Evolutionary conservation across 23 tunicate genomes (phyloP).

Genomic region (Oikopleura vanhoeffeni): DNA sequence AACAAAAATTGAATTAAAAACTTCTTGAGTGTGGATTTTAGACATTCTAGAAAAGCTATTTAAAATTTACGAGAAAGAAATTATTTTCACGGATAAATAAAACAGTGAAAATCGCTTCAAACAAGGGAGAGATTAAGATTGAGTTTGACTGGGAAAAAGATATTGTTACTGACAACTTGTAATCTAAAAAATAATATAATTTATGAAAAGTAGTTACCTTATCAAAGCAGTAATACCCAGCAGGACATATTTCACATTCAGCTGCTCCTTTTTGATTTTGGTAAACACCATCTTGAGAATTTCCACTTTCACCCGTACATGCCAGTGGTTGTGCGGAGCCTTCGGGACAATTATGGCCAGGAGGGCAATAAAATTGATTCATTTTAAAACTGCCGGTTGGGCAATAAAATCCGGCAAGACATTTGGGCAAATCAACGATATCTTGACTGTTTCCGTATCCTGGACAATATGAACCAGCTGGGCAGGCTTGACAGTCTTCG

Average conservation of each 20-base stretch:
- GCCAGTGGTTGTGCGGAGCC: constrained; percentile 31
- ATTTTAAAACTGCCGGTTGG: constrained; percentile 13
- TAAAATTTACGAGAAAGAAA: too few relatives aligned
- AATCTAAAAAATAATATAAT: too few relatives aligned
- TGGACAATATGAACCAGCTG: constrained; percentile 7
- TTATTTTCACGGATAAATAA: too few relatives aligned
- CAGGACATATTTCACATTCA: constrained; percentile 46
- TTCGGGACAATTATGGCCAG: not conserved
- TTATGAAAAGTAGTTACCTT: constrained; percentile 19
- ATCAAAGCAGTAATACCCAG: constrained; percentile 43
- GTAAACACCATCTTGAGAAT: constrained; percentile 30
- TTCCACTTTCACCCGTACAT: constrained; percentile 16
- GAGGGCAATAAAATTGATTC: not conserved
- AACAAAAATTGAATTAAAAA: too few relatives aligned
- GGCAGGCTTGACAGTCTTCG: not conserved
- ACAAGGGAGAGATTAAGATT: too few relatives aligned
- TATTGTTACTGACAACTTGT: too few relatives aligned
- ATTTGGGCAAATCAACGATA: not conserved
- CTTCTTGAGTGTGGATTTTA: too few relatives aligned
- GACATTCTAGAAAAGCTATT: too few relatives aligned
- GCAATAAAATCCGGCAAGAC: constrained; percentile 44
- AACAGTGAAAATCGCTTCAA: too few relatives aligned
- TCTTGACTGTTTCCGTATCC: not conserved
- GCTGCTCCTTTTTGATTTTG: constrained; percentile 33
- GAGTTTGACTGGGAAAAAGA: too few relatives aligned